Conservation (phyloP, 1,140 invertebrate genomes). For the Agrypnia vestita region DNA sequence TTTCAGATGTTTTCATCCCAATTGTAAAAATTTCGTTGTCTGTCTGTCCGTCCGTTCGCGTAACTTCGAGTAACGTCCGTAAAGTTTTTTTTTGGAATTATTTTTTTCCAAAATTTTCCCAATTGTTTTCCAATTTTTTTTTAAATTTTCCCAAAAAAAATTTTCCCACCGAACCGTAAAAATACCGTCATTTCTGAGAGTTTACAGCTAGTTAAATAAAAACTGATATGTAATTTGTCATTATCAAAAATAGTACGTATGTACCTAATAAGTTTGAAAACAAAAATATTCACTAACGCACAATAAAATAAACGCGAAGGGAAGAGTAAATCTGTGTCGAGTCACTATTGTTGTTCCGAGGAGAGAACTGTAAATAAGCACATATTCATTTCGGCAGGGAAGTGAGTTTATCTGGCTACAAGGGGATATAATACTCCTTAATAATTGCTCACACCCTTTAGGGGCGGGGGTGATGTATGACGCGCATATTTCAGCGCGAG, state of each 20-base stretch:
- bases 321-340: background rate
- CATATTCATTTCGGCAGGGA: conserved; percentile 17
- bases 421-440: conserved; percentile 39
- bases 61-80: too few relatives aligned
- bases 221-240: background rate
- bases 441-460: conserved; percentile 39
- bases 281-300: background rate
- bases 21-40: too few relatives aligned
- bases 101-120: too few relatives aligned
- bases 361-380: conserved; percentile 30
- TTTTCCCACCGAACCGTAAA: too few relatives aligned
- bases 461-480: conserved; percentile 34
- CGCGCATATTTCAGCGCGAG: conserved; percentile 43
- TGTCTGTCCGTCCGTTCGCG: too few relatives aligned
- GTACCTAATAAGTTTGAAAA: background rate
- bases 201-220: too few relatives aligned
- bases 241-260: background rate
- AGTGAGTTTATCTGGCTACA: conserved; percentile 41
- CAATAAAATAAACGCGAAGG: background rate
- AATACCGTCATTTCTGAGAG: too few relatives aligned
- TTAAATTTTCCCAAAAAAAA: too few relatives aligned
- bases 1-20: too few relatives aligned
- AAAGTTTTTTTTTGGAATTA: too few relatives aligned
- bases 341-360: background rate
- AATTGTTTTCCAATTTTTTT: too few relatives aligned